A percentile compares a stretch with the other conserved stretches of the same genome.
Conservation (phyloP, 2,797 vertebrate genomes). For the Microctenopoma stevenorrisi region DNA sequence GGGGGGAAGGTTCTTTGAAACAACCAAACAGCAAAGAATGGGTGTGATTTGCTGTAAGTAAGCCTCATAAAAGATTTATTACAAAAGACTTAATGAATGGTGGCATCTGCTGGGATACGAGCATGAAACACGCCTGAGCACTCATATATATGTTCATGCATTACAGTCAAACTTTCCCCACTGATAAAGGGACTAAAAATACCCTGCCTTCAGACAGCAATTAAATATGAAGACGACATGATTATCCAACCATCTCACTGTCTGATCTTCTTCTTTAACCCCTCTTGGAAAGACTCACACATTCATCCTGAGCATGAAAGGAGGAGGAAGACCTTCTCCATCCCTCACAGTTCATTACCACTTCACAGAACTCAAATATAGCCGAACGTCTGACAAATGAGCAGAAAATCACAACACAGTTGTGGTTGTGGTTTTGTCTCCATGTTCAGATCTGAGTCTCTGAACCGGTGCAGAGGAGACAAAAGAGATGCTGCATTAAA, state of each 20-base stretch:
- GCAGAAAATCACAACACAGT: too few relatives aligned
- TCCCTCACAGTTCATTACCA: constrained; percentile 47
- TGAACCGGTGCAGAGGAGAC: too few relatives aligned
- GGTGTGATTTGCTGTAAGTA: too few relatives aligned
- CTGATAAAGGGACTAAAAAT: constrained; percentile 39
- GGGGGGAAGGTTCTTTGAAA: too few relatives aligned
- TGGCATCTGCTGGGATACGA: too few relatives aligned
- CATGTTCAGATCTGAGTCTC: constrained; percentile 19
- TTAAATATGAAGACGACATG: constrained; percentile 55
- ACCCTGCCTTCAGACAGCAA: constrained; percentile 26
- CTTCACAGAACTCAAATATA: constrained; percentile 11
- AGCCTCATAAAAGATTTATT: too few relatives aligned
- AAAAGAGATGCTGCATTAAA: too few relatives aligned
- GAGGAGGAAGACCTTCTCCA: constrained; percentile 23
- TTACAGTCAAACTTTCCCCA: background rate
- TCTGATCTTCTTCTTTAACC: constrained; percentile 11
- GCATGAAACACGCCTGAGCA: too few relatives aligned
- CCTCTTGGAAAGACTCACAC: constrained; percentile 19
- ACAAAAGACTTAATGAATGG: too few relatives aligned
- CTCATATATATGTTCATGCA: too few relatives aligned
- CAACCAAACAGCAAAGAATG: too few relatives aligned
- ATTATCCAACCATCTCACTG: constrained; percentile 39
- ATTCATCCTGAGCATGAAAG: constrained; percentile 14
- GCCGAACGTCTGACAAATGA: background rate
- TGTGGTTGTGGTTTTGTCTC: background rate